A percentile compares a stretch with the other conserved stretches of the same genome.
Conservation (phyloP, 2,113 vertebrate genomes). For the Apteryx mantelli region DNA sequence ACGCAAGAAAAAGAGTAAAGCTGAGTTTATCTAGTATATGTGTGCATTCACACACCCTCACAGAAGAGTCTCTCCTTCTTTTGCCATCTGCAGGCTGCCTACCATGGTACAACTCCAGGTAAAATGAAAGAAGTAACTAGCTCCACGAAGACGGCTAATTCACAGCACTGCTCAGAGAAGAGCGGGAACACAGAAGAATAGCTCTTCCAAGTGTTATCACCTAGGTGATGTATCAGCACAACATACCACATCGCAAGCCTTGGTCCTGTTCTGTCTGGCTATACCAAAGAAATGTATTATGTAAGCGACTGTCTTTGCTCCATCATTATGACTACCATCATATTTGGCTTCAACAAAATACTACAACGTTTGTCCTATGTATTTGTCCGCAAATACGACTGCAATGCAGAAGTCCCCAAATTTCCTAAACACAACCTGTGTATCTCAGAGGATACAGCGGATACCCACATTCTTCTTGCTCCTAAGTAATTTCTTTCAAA, state of each 20-base stretch:
- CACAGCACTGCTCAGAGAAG: not conserved
- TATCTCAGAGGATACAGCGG: not conserved
- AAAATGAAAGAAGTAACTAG: not conserved
- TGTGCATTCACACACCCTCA: not conserved
- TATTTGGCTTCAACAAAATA: not conserved
- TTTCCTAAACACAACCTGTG: not conserved
- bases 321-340: not conserved
- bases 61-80: not conserved
- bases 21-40: not conserved
- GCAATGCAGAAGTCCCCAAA: not conserved
- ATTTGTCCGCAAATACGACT: not conserved
- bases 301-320: not conserved
- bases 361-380: not conserved
- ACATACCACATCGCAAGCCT: not conserved
- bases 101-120: not conserved
- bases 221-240: not conserved
- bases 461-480: not conserved
- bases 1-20: not conserved
- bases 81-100: not conserved
- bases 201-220: not conserved
- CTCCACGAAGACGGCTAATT: not conserved
- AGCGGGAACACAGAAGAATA: not conserved
- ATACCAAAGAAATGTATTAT: not conserved
- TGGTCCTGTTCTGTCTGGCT: not conserved
- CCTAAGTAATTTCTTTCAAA: not conserved